Evolutionary conservation across 1,140 invertebrate species (phyloP).

Genomic region (Hydropsyche tenuis): DNA sequence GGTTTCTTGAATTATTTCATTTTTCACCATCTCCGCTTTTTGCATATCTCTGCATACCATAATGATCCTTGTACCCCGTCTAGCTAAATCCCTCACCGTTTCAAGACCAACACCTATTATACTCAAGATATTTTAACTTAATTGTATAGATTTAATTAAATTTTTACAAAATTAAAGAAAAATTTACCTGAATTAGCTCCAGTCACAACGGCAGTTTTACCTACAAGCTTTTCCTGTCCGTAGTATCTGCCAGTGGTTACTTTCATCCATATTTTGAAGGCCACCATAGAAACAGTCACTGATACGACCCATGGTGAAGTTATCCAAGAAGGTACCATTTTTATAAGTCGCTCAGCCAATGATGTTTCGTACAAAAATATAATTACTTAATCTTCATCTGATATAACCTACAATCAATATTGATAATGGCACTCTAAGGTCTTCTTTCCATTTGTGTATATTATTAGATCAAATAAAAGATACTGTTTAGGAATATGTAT

Average conservation of each 20-base stretch:
- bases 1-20: conserved; percentile 53
- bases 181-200: conserved; percentile 78
- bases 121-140: background rate
- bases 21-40: conserved; percentile 63
- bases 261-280: conserved; percentile 43
- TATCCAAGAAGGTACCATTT: too few relatives aligned
- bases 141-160: background rate
- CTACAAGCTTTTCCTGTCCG: conserved; percentile 59
- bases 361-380: too few relatives aligned
- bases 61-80: conserved; percentile 70
- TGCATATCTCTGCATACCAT: conserved; percentile 70
- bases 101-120: conserved; percentile 71
- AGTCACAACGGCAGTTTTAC: conserved; percentile 81
- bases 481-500: too few relatives aligned
- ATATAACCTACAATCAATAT: too few relatives aligned
- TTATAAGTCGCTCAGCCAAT: too few relatives aligned
- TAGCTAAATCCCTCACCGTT: conserved; percentile 71
- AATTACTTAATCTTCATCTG: too few relatives aligned
- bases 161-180: conserved; percentile 60
- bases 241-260: conserved; percentile 28
- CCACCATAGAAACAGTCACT: conserved; percentile 10
- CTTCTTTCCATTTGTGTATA: too few relatives aligned
- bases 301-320: background rate
- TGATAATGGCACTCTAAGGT: too few relatives aligned
- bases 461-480: too few relatives aligned